A percentile compares a stretch with the other conserved stretches of the same genome.
Conservation (phyloP, 2,888 invertebrate species). For the Corbicula japonica region DNA sequence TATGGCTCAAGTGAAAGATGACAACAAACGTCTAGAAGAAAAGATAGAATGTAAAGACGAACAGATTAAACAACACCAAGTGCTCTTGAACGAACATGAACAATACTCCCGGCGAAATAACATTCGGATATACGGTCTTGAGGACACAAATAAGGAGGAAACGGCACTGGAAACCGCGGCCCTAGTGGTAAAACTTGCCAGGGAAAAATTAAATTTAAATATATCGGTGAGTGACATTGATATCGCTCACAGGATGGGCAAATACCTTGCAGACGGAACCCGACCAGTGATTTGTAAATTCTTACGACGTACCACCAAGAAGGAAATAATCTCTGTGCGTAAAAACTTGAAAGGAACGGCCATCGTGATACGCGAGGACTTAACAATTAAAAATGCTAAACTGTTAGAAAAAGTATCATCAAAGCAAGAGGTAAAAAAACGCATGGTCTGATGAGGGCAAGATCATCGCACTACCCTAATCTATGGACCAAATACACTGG, state of each 20-base stretch:
- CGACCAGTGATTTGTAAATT: constrained; percentile 30
- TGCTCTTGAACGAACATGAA: constrained; percentile 7
- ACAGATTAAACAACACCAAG: neutral
- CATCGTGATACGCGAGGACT: constrained; percentile 9
- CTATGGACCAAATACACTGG: no score
- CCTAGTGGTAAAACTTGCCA: neutral
- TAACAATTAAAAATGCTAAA: constrained; percentile 13
- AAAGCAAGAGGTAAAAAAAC: constrained; percentile 10
- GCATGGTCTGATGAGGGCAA: constrained; percentile 21
- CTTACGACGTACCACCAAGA: constrained; percentile 7
- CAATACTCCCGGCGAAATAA: constrained; percentile 33
- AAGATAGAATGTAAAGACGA: neutral
- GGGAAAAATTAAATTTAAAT: constrained; percentile 7
- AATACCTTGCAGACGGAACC: constrained; percentile 9
- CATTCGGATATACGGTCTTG: constrained; percentile 17
- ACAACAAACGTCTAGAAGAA: neutral
- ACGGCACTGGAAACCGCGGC: neutral
- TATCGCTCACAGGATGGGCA: constrained; percentile 14
- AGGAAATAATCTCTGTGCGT: constrained; percentile 7
- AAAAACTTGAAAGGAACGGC: neutral
- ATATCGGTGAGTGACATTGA: neutral
- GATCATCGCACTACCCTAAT: no score
- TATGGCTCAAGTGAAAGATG: neutral
- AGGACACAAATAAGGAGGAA: constrained; percentile 17
- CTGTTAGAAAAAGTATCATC: constrained; percentile 1